phyloP scores from a whole-genome alignment of 1,140 invertebrate genomes.

The Uloborus diversus region DNA sequence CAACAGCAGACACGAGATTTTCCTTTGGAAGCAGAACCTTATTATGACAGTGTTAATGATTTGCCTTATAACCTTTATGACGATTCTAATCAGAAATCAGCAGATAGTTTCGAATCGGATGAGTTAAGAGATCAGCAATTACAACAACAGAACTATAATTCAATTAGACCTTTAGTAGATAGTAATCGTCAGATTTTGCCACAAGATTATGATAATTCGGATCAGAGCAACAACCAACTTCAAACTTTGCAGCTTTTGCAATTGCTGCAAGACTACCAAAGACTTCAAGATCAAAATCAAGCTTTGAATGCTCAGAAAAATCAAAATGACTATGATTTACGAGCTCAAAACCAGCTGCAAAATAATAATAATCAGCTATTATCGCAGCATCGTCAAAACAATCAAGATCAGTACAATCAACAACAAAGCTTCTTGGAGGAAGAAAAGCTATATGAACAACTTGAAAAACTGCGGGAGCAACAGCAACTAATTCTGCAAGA shows the following conservation, averaged over 20 bases:
- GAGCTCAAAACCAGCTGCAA: background rate
- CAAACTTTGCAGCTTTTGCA: background rate
- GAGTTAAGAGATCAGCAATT: background rate
- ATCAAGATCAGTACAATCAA: background rate
- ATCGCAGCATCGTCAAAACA: background rate
- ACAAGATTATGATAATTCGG: background rate
- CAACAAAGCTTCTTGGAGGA: background rate
- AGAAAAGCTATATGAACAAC: too few species aligned
- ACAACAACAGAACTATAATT: background rate
- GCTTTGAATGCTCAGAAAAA: background rate
- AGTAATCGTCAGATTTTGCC: background rate
- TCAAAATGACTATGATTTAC: background rate
- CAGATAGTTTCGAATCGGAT: background rate
- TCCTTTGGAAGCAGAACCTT: background rate
- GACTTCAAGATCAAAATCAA: background rate
- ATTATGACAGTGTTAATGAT: background rate
- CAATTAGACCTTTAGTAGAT: background rate
- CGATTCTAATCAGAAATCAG: background rate
- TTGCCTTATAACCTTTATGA: constrained; percentile 3
- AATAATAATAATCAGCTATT: background rate
- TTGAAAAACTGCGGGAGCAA: too few species aligned
- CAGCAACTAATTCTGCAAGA: background rate
- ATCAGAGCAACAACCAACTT: background rate
- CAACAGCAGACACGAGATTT: background rate
- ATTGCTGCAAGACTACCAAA: background rate